A percentile compares a stretch with the other conserved stretches of the same genome.
phyloP scores from a whole-genome alignment of 2,888 invertebrate species.

The Clepsis dumicolana region DNA sequence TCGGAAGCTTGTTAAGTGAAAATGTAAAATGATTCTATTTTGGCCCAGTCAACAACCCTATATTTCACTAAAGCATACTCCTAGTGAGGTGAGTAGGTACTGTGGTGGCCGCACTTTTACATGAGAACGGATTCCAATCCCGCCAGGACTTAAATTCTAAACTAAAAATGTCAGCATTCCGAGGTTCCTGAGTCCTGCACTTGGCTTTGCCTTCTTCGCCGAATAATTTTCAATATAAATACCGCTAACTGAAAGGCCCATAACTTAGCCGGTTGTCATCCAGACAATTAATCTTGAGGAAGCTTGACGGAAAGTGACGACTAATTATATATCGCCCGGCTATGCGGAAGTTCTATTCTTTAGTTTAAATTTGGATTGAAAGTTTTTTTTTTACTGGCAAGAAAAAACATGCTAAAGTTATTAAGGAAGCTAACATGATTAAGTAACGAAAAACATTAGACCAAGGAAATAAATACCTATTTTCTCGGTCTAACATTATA shows the following conservation, averaged over 20 bases:
- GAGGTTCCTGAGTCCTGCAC: neutral
- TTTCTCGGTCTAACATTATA: too few species aligned
- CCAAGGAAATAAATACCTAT: too few species aligned
- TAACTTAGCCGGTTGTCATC: constrained; percentile 26
- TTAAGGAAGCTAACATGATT: neutral
- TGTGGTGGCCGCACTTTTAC: too few species aligned
- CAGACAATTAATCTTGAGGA: constrained; percentile 29
- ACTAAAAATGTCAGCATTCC: too few species aligned
- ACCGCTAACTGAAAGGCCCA: constrained; percentile 1
- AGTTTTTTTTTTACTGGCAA: neutral
- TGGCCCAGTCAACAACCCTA: too few species aligned
- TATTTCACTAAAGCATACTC: too few species aligned
- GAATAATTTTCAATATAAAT: constrained; percentile 12
- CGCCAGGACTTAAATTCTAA: too few species aligned
- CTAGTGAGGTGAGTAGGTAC: too few species aligned
- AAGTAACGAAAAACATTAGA: too few species aligned
- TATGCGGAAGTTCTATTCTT: constrained; percentile 23
- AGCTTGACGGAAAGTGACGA: constrained; percentile 33
- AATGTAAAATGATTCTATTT: too few species aligned
- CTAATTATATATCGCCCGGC: constrained; percentile 34
- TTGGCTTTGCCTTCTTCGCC: neutral
- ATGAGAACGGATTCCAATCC: too few species aligned
- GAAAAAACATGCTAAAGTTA: neutral
- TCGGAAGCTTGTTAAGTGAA: too few species aligned
- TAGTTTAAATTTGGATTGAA: constrained; percentile 10